Evolutionary conservation across 2,113 vertebrate genomes (phyloP).

Genomic region (Parus major): DNA sequence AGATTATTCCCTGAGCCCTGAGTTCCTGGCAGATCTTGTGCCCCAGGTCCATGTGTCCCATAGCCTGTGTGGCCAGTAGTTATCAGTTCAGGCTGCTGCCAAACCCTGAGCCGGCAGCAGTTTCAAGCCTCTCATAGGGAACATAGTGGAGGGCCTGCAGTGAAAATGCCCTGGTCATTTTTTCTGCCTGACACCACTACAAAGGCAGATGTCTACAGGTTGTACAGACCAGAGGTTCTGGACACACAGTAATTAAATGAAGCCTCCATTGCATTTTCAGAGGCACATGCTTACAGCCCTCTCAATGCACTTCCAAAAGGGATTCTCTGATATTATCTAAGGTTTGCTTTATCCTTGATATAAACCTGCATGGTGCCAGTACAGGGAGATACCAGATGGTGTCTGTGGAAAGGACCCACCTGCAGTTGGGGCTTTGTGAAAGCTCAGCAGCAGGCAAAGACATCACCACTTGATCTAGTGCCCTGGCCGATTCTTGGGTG

Average conservation of each 20-base stretch:
- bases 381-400: neutral
- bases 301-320: neutral
- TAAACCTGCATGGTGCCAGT: neutral
- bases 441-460: neutral
- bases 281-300: neutral
- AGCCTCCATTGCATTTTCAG: neutral
- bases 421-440: neutral
- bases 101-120: neutral
- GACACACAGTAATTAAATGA: neutral
- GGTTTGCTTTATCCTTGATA: neutral
- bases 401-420: neutral
- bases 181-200: neutral
- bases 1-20: neutral
- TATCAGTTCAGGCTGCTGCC: neutral
- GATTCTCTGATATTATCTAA: neutral
- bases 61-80: neutral
- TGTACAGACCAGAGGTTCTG: neutral
- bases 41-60: neutral
- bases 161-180: neutral
- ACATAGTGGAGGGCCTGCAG: neutral
- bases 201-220: neutral
- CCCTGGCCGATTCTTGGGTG: neutral
- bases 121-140: neutral
- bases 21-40: neutral
- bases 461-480: neutral